phyloP scores from a whole-genome alignment of 2,888 invertebrate genomes.

The Leucania comma region DNA sequence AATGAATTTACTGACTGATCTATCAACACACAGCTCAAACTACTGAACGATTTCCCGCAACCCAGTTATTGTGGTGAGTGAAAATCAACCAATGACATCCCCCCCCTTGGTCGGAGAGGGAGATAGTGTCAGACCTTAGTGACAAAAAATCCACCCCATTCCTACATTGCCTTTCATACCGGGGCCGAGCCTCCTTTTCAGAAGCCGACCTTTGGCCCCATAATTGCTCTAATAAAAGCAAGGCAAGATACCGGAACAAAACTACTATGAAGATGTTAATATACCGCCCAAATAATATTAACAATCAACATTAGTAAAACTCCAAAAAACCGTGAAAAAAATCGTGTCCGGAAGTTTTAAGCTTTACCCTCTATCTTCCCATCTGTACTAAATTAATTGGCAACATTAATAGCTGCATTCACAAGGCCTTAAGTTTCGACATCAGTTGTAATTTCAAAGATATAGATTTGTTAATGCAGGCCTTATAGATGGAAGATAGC shows the following conservation, averaged over 20 bases:
- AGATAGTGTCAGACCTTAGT: too few species aligned
- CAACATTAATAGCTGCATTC: slow-evolving; percentile 41
- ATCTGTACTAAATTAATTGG: slow-evolving; percentile 53
- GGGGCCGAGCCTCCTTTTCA: too few species aligned
- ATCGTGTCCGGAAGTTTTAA: slow-evolving; percentile 43
- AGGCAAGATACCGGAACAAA: slow-evolving; percentile 23
- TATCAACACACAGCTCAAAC: too few species aligned
- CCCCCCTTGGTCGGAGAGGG: too few species aligned
- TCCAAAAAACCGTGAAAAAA: slow-evolving; percentile 28
- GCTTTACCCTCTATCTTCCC: slow-evolving; percentile 41
- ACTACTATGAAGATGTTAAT: background rate
- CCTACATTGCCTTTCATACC: too few species aligned
- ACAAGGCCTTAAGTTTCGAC: slow-evolving; percentile 55
- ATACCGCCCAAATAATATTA: slow-evolving; percentile 7
- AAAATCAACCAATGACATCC: too few species aligned
- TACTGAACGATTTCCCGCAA: too few species aligned
- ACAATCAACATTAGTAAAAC: slow-evolving; percentile 23
- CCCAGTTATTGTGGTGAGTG: too few species aligned
- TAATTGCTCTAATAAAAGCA: slow-evolving; percentile 1
- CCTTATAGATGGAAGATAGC: slow-evolving; percentile 47
- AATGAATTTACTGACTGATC: too few species aligned
- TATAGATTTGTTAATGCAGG: slow-evolving; percentile 49
- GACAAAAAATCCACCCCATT: too few species aligned
- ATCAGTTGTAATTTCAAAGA: slow-evolving; percentile 48
- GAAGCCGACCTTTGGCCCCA: too few species aligned